Base-by-base conservation (phyloP, 2,113 vertebrate genomes). In the Rhinolophus ferrumequinum region DNA sequence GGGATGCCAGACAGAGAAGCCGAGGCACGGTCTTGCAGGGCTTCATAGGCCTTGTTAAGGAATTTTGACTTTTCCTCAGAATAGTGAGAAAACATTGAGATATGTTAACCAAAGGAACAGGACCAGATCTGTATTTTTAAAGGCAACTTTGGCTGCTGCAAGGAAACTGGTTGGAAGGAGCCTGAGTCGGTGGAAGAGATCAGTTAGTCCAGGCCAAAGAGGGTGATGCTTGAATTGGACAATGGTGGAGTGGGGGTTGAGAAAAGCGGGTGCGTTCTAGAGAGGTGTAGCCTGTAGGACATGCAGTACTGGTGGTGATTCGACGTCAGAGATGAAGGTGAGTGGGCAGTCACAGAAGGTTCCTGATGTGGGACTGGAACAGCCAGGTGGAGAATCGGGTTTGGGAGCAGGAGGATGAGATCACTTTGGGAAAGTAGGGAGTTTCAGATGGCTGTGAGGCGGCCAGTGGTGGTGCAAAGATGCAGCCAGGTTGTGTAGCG, bases 261-360 rank as follows among this genome's bases (percentile, higher is more conserved):
- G 70, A 38, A 52, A 47, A 38, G 41, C 22, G 12, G 44, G 15
- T 11, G 10, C 26, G 12, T 9, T 38, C 28, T 77, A 67, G 47
- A 82, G 18, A 92, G 28, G 21, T 1, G 26, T 3, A 19, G 64
- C 5, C 1, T 86, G 8, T 35, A 38, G 80, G 22, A 41, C 1
- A 1, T 41, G n/a, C 60, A 66, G 18, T 41, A n/a, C 0, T 12
- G 41, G 18, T 30, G 2, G 14, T 15, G 41, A 30, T 35, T 1
- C 30, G 22, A 72, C 0, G 5, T 79, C 50, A 16, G 41, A 41
- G 44, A 14, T 7, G 28, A 67, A 41, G 30, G 24, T 54, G 44
- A 2, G 8, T 6, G 1, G 41, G 12, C n/a, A 21, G 56, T 11
- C 24, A n/a, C 83, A 62, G 54, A 73, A 80, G 56, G 19, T 11